Base-by-base conservation (phyloP, 2,113 vertebrate species). In the Epinephelus moara region DNA sequence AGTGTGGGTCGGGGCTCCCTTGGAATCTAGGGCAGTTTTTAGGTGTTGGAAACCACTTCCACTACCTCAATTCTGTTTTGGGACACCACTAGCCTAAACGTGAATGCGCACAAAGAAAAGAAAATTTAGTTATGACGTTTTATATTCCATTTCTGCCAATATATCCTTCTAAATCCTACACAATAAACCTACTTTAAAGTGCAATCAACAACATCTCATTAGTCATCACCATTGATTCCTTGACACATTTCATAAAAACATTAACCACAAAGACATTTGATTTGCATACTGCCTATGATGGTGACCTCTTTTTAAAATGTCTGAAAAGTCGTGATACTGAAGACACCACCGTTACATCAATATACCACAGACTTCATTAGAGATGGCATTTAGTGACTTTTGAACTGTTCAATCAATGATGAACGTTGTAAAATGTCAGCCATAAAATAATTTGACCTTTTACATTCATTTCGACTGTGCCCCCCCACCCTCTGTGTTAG, bases 361-460 rank as follows among this genome's bases (percentile, higher is more conserved):
- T 70, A 64, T 19, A 69, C 57, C 14, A 37, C 23, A 70, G 73
- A 63, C 57, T 86, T 91, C 56, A 86, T 90, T 88, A 90, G 30
- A 75, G 40, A 47, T 89, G 85, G 79, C 92, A 90, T 93, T 89
- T 84, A 82, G 69, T 72, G 82, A 76, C 63, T 88, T 88, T 52
- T 86, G 68, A 87, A 80, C 75, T 60, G 30, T 30, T 69, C 60
- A 79, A 85, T 82, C 74, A 85, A 82, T 88, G 70, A 84, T 56
- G 61, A 71, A 56, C 11, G 4, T 76, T 27, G 57, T 52, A 62
- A 92, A 93, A 90, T 89, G 88, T 87, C 91, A 91, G 33, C 57
- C 70, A 84, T 82, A 77, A 89, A 81, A 85, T 77, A 67, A 72
- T 81, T 53, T 84, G 88, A 85, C 88, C 88, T 91, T 90, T 86